Base-by-base conservation (phyloP, 2,888 invertebrate species). In the Eupithecia inturbata region DNA sequence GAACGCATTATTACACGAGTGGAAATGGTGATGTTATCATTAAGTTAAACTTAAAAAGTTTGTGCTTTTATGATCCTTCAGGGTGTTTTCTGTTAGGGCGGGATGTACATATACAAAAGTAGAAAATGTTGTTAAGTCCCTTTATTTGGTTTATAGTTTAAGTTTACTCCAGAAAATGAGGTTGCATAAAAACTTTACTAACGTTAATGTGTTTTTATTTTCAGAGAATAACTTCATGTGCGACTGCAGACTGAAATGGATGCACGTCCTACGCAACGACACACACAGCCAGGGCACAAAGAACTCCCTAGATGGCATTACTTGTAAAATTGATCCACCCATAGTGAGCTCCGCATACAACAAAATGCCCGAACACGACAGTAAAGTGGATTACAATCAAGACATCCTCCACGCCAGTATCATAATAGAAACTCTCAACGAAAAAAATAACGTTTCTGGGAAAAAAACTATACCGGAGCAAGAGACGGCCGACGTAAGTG, bases 201-300 rank as follows among this genome's bases (percentile, higher is more conserved):
- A 63, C 19, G 57, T 33, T 63, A 33, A 31, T 67, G 33, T 70
- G 19, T 22, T 22, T 22, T 60, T n/a, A n/a, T 70, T 95, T 95
- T 70, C 96, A 98, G 98, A 96, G 84, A 98, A 98, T 93, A 96
- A 96, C 88, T 96, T 98, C 91, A 95, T 96, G 82, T 98, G 98
- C 92, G 97, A 97, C 95, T 97, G 97, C 89, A 96, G 97, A 80
- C 93, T 98, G 81, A 95, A 96, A 81, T 98, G 98, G 98, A 96
- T 97, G 92, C 96, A 96, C 91, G 95, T 95, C 67, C 92, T 98
- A 76, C 95, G 96, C 77, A 96, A 97, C 89, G 97, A 97, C 81
- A 97, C 97, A 79, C 96, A 96, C 88, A 97, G 96, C 87, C 94
- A 95, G 81, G 95, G 95, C 83, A 95, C 97, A 79, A 96, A 95